Evolutionary conservation across 1,140 invertebrate species (phyloP), one percentile per base, ranked within the genome.

Genomic region (Octopus sinensis): DNA sequence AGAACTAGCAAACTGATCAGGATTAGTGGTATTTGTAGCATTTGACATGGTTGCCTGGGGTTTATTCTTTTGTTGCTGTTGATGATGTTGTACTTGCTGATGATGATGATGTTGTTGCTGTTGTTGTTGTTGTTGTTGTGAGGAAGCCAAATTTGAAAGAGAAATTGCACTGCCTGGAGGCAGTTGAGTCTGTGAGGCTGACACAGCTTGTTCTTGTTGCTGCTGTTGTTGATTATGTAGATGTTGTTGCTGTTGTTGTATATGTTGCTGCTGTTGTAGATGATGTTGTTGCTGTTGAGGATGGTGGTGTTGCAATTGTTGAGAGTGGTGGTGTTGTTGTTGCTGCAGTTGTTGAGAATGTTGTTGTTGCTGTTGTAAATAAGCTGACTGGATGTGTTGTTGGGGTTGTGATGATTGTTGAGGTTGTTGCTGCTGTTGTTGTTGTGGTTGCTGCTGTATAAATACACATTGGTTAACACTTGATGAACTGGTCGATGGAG

Each of bases 191-290:
- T 43, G 30, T 43, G 30, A 43, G 30, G 30, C 30, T 43, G 30
- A 43, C 30, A 43, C 30, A 43, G 30, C 30, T 43, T 43, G 30
- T 43, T 43, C 30, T 43, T 43, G 30, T 76, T 86, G 82, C 81
- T 85, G 83, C 78, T 84, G 83, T 84, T 84, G 84, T 78, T 85
- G 91, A 90, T 84, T 92, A 91, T 80, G 83, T 84, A 80, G 83
- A 84, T 79, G 80, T 56, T 30, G 80, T 53, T 82, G 80, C 83
- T 73, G 79, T 73, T 43, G 30, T 76, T 86, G 82, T 80, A 84
- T 82, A 75, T 84, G 83, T 84, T 84, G 84, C 76, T 85, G 91
- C 90, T 84, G 92, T 91, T 80, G 83, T 84, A 80, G 83, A 84
- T 79, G 80, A 62, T 30, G 80, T 53, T 82, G 80, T 83, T 73